Evolutionary conservation across 2,888 invertebrate genomes (phyloP).

Genomic region (Eumacrocentrus americanus): DNA sequence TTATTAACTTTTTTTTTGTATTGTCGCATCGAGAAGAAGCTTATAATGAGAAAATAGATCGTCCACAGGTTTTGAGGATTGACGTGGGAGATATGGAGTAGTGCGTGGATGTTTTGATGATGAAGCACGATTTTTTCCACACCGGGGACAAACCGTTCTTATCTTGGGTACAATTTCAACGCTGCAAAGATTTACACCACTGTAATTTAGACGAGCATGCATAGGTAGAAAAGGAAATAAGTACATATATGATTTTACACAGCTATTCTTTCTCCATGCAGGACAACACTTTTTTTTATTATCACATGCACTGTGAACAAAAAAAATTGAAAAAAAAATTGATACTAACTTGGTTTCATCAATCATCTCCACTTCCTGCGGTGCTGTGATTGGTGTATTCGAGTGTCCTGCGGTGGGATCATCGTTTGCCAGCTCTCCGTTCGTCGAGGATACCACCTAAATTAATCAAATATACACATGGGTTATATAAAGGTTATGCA

Average conservation of each 20-base stretch:
- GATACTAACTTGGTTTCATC: slow-evolving; percentile 96
- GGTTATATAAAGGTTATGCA: slow-evolving; percentile 2
- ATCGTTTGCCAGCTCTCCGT: slow-evolving; percentile 93
- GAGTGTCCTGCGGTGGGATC: slow-evolving; percentile 97
- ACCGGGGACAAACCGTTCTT: slow-evolving; percentile 43
- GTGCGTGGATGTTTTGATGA: slow-evolving; percentile 27
- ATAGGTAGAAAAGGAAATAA: not conserved
- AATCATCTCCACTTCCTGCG: slow-evolving; percentile 91
- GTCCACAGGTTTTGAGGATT: slow-evolving; percentile 34
- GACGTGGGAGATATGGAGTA: slow-evolving; percentile 30
- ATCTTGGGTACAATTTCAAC: slow-evolving; percentile 13
- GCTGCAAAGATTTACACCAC: slow-evolving; percentile 28
- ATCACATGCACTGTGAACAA: too few relatives aligned
- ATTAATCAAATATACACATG: slow-evolving; percentile 38
- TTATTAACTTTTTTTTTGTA: not conserved
- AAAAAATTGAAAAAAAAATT: slow-evolving; percentile 25
- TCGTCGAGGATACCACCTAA: slow-evolving; percentile 96
- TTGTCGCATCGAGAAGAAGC: not conserved
- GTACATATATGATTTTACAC: slow-evolving; percentile 9
- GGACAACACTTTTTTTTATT: not conserved
- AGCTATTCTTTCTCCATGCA: slow-evolving; percentile 1
- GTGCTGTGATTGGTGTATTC: slow-evolving; percentile 94
- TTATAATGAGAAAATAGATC: slow-evolving; percentile 34
- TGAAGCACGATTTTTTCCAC: slow-evolving; percentile 40
- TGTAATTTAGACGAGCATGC: slow-evolving; percentile 5